phyloP scores from a whole-genome alignment of 1,140 invertebrate genomes.

The Bombus breviceps region DNA sequence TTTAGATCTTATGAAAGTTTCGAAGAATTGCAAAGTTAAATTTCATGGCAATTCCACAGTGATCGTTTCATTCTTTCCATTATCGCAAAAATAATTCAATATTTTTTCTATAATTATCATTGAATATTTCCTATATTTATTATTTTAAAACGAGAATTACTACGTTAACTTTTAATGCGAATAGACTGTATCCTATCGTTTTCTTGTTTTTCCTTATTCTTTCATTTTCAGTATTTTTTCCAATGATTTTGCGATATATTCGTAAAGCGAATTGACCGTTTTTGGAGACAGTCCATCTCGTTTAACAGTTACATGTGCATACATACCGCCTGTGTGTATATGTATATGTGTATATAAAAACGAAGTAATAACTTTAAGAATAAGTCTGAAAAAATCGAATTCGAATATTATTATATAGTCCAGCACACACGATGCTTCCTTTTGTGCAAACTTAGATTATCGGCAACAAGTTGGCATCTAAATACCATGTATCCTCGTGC shows the following conservation, averaged over 20 bases:
- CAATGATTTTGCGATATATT: slow-evolving; percentile 7
- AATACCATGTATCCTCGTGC: slow-evolving; percentile 39
- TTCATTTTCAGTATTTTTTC: neutral
- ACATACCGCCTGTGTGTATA: slow-evolving; percentile 15
- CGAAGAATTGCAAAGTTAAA: neutral
- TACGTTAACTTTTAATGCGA: neutral
- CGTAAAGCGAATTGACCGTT: slow-evolving; percentile 7
- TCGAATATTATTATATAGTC: slow-evolving; percentile 52
- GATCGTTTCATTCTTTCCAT: neutral
- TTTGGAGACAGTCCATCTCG: slow-evolving; percentile 3
- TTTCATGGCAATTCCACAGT: neutral
- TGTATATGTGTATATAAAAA: slow-evolving; percentile 38
- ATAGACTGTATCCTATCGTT: slow-evolving; percentile 7
- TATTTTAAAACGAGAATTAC: neutral
- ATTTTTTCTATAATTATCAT: slow-evolving; percentile 17
- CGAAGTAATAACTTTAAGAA: slow-evolving; percentile 57
- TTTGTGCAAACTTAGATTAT: slow-evolving; percentile 45
- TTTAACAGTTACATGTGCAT: slow-evolving; percentile 30
- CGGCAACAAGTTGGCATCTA: slow-evolving; percentile 33
- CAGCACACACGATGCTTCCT: slow-evolving; percentile 58
- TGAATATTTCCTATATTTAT: neutral
- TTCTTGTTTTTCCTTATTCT: neutral
- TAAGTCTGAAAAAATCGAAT: slow-evolving; percentile 56
- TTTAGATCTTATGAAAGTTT: neutral
- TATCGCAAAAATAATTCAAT: slow-evolving; percentile 16